Conservation (phyloP, 1,140 invertebrate species). For the Drosophila sp. region DNA sequence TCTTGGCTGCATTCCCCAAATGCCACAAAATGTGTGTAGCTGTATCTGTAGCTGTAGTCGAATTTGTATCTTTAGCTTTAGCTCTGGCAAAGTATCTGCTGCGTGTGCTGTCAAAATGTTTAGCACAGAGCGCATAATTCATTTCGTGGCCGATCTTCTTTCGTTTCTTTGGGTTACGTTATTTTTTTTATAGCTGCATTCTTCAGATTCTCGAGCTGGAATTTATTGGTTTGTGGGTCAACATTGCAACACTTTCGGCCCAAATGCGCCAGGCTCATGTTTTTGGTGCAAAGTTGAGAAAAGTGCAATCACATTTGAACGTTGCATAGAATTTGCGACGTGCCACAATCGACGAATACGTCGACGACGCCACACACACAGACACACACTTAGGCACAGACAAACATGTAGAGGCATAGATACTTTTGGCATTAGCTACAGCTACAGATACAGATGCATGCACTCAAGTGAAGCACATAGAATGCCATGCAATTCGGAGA, state of each 20-base stretch:
- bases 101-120: slow-evolving; percentile 78
- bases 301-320: slow-evolving; percentile 59
- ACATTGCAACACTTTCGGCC: slow-evolving; percentile 55
- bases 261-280: slow-evolving; percentile 12
- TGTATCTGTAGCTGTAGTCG: slow-evolving; percentile 10
- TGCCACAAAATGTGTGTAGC: slow-evolving; percentile 55
- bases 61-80: slow-evolving; percentile 45
- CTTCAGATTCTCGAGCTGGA: slow-evolving; percentile 69
- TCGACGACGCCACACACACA: slow-evolving; percentile 14
- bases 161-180: slow-evolving; percentile 12
- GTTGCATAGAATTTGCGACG: slow-evolving; percentile 45
- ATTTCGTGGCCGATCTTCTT: slow-evolving; percentile 41
- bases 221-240: slow-evolving; percentile 79
- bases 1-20: slow-evolving; percentile 65
- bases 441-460: slow-evolving; percentile 43
- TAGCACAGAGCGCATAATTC: slow-evolving; percentile 75
- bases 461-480: slow-evolving; percentile 51
- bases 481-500: slow-evolving; percentile 28
- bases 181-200: slow-evolving; percentile 51
- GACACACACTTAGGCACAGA: slow-evolving; percentile 2
- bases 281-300: slow-evolving; percentile 54
- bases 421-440: slow-evolving; percentile 35
- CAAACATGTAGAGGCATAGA: slow-evolving; percentile 29
- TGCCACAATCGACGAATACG: slow-evolving; percentile 29
- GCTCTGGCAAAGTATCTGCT: slow-evolving; percentile 48